Conservation (phyloP, 2,888 invertebrate genomes). For the Meghimatium bilineatum region DNA sequence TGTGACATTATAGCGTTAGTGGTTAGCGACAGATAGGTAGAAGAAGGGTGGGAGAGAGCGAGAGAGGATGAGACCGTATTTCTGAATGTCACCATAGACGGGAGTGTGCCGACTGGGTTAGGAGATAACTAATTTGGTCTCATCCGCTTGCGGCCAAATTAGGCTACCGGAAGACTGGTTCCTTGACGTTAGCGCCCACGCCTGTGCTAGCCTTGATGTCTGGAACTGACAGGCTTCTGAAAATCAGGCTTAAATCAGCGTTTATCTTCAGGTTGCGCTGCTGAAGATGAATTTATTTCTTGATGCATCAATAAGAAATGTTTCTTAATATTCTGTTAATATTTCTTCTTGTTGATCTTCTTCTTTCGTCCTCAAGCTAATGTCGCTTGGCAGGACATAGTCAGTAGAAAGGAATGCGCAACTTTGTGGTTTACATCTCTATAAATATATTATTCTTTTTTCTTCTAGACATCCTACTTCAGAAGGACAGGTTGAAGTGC, state of each 20-base stretch:
- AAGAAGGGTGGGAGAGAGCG: neutral
- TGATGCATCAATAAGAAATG: too few relatives aligned
- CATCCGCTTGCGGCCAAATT: constrained; percentile 5
- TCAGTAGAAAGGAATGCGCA: too few relatives aligned
- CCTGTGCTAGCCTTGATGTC: neutral
- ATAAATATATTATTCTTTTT: too few relatives aligned
- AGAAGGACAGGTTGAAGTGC: too few relatives aligned
- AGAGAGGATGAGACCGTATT: neutral
- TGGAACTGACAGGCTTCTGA: neutral
- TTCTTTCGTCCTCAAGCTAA: too few relatives aligned
- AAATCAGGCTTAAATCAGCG: neutral
- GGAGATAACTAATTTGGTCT: constrained; percentile 1
- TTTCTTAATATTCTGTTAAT: too few relatives aligned
- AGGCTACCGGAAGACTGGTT: neutral
- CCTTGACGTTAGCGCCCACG: neutral
- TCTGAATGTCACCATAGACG: neutral
- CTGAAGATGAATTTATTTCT: neutral
- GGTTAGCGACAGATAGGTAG: neutral
- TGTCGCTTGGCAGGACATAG: too few relatives aligned
- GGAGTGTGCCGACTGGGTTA: neutral
- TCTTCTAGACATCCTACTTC: too few relatives aligned
- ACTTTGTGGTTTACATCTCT: too few relatives aligned
- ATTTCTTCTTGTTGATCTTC: too few relatives aligned
- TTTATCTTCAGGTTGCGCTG: neutral
- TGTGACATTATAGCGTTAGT: neutral